A percentile compares a stretch with the other conserved stretches of the same genome.
These are phyloP conservation scores for Picus viridis DNA, from an alignment of 2,797 vertebrate genomes.

Conservation along the genomic window DNA sequence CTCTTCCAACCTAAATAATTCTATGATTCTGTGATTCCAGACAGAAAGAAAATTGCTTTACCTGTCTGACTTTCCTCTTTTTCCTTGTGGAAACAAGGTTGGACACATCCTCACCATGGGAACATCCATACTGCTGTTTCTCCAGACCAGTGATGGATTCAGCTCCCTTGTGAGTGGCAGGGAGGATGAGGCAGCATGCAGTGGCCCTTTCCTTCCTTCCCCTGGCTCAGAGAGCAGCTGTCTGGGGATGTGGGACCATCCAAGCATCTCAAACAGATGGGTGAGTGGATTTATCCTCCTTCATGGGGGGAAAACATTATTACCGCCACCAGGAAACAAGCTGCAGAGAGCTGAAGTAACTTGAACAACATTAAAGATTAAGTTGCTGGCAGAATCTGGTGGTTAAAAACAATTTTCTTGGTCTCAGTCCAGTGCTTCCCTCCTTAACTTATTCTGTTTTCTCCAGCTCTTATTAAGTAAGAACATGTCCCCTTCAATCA, in stretches of 20 bases:
- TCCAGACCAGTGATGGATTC: too few species aligned
- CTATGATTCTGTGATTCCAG: too few species aligned
- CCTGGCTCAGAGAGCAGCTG: too few species aligned
- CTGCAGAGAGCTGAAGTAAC: not conserved
- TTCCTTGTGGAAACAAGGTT: not conserved
- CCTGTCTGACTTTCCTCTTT: not conserved
- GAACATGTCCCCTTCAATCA: too few species aligned
- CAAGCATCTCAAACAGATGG: too few species aligned
- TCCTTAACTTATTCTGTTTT: not conserved
- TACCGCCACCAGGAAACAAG: not conserved
- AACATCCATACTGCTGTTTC: not conserved
- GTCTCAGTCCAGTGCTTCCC: not conserved
- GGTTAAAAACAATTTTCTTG: conserved; percentile 11
- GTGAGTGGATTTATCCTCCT: not conserved
- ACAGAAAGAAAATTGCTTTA: not conserved
- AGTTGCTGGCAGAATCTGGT: not conserved
- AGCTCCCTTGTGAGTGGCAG: too few species aligned
- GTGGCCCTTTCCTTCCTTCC: too few species aligned
- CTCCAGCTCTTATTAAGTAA: not conserved
- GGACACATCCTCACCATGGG: not conserved
- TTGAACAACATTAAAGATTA: not conserved
- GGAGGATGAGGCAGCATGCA: too few species aligned
- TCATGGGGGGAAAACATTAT: not conserved
- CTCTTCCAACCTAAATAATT: too few species aligned
- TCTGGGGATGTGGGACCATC: too few species aligned